phyloP scores from a whole-genome alignment of 1,140 invertebrate species.

The Cataglyphis hispanica region DNA sequence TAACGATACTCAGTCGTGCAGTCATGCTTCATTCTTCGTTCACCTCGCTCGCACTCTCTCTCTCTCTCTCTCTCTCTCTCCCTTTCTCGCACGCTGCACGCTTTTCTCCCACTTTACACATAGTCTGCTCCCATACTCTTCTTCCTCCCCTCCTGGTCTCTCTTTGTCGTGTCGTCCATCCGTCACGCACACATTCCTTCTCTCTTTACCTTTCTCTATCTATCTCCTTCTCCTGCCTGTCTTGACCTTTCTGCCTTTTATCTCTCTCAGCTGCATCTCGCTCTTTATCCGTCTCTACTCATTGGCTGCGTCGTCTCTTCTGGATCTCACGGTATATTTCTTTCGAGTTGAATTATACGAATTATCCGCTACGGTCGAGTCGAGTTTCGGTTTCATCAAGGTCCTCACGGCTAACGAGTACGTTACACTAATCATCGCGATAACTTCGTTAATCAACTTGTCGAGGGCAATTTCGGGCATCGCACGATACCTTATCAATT shows the following conservation, averaged over 20 bases:
- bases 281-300: not conserved
- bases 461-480: slow-evolving; percentile 37
- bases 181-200: slow-evolving; percentile 10
- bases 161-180: slow-evolving; percentile 33
- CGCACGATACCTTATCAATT: slow-evolving; percentile 35
- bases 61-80: not conserved
- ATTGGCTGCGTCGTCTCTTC: not conserved
- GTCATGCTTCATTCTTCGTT: slow-evolving; percentile 49
- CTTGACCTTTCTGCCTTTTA: slow-evolving; percentile 26
- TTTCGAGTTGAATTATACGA: not conserved
- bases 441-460: slow-evolving; percentile 33
- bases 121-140: not conserved
- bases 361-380: not conserved
- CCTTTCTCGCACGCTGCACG: not conserved
- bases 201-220: not conserved
- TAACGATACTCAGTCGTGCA: slow-evolving; percentile 67
- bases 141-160: not conserved
- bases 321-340: not conserved
- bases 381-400: not conserved
- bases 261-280: not conserved
- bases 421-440: not conserved
- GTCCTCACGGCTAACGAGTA: slow-evolving; percentile 16
- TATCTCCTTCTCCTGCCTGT: not conserved
- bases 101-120: not conserved
- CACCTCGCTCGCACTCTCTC: not conserved